Evolutionary conservation across 2,888 invertebrate genomes (phyloP).

Genomic region (Catocala sponsa): DNA sequence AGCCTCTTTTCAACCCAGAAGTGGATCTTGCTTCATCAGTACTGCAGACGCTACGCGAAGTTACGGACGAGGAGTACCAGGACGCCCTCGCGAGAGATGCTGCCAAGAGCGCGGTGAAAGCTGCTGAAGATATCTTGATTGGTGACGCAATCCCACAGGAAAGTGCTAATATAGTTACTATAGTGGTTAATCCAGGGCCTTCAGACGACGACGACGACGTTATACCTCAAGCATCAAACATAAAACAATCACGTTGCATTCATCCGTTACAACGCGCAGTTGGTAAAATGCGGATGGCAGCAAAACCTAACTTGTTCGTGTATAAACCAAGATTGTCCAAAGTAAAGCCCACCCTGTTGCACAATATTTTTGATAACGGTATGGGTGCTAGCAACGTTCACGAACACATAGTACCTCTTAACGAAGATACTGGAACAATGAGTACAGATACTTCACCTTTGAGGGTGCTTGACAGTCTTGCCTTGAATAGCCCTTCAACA

Average conservation of each 20-base stretch:
- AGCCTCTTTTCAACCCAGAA: slow-evolving; percentile 79
- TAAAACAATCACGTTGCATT: slow-evolving; percentile 65
- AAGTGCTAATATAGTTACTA: slow-evolving; percentile 66
- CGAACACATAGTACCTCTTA: slow-evolving; percentile 48
- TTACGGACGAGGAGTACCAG: slow-evolving; percentile 77
- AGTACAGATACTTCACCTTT: slow-evolving; percentile 16
- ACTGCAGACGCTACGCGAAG: slow-evolving; percentile 75
- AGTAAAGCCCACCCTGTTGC: slow-evolving; percentile 36
- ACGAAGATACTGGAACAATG: slow-evolving; percentile 7
- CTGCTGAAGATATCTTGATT: slow-evolving; percentile 40
- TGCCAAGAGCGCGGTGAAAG: slow-evolving; percentile 55
- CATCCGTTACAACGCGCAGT: slow-evolving; percentile 53
- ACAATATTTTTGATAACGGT: slow-evolving; percentile 59
- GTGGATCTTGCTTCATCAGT: slow-evolving; percentile 79
- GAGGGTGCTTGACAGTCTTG: slow-evolving; percentile 1
- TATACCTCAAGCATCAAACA: slow-evolving; percentile 65
- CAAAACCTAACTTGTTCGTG: slow-evolving; percentile 49
- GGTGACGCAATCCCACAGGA: slow-evolving; percentile 58
- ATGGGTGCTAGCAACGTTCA: slow-evolving; percentile 65
- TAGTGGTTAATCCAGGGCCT: slow-evolving; percentile 65
- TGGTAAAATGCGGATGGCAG: slow-evolving; percentile 19
- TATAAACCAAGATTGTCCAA: slow-evolving; percentile 55
- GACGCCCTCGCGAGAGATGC: slow-evolving; percentile 79
- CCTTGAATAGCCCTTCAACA: slow-evolving; percentile 7
- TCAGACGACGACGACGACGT: slow-evolving; percentile 52